Evolutionary conservation across 2,113 vertebrate genomes (phyloP), one percentile per base, ranked within the genome.

Genomic region (Trichomycterus rosablanca): DNA sequence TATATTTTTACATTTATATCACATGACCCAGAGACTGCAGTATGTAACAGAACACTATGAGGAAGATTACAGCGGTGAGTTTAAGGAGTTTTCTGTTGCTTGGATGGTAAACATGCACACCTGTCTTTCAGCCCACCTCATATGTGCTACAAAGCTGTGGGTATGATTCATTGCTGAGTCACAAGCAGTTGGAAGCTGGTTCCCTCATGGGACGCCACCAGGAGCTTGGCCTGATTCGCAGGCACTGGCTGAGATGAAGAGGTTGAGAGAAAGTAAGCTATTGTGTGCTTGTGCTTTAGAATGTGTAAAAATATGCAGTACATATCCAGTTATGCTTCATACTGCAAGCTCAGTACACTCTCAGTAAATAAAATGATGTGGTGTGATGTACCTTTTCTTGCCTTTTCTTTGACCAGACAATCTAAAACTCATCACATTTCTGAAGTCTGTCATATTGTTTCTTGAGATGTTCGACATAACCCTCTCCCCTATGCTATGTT

Each of bases 161-260:
- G 51, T 50, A 51, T 71, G 53, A 71, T 66, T 66, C 57, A 71
- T 43, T 56, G 51, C 59, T 49, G 50, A 66, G 62, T 71, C 50
- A 56, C 43, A 46, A 32, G 53, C 63, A 59, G 57, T 46, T 54
- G 62, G 43, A 52, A 65, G 55, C 14, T 6, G 43, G 44, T 60
- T 49, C n/a, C 44, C 51, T 61, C 51, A 19, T 40, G 52, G 63
- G 63, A 65, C 63, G n/a, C 52, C 43, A 49, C 52, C 19, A 22
- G 49, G 53, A 57, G 32, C 52, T 35, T 10, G 32, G 63, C 43
- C 43, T 65, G 43, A 32, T 65, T 65, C 43, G 56, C 63, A 56
- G 28, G 53, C 51, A 24, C 52, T 16, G 43, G 52, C 44, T 49
- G 43, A 65, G 63, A 56, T 57, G 30, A 56, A 65, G 34, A 56